A percentile compares a stretch with the other conserved stretches of the same genome.
Conservation (phyloP, 2,113 vertebrate genomes). For the Myiagra hebetior region DNA sequence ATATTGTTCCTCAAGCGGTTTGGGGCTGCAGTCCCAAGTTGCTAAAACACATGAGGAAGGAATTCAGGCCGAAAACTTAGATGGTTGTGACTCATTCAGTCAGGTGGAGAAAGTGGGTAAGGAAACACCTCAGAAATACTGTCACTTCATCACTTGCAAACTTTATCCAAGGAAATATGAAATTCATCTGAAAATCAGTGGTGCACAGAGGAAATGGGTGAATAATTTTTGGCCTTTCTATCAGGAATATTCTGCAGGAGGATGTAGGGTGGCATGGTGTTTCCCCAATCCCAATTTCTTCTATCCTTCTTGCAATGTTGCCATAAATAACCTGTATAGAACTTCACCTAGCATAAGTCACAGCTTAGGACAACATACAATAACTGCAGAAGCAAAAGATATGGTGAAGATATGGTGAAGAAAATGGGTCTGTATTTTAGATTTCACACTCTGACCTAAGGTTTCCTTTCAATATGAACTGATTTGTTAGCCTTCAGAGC, state of each 20-base stretch:
- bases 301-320: neutral
- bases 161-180: neutral
- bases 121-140: neutral
- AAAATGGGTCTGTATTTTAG: neutral
- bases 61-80: neutral
- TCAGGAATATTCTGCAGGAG: neutral
- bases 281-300: neutral
- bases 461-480: neutral
- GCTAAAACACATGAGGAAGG: neutral
- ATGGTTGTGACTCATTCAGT: neutral
- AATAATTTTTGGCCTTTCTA: neutral
- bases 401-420: neutral
- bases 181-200: neutral
- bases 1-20: neutral
- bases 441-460: neutral
- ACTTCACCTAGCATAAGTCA: neutral
- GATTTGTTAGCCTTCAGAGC: neutral
- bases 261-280: rapidly evolving
- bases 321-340: neutral
- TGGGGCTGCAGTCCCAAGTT: neutral
- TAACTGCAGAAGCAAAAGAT: neutral
- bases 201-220: neutral
- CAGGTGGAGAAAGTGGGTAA: rapidly evolving
- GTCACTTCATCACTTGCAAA: neutral
- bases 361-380: neutral